Conservation (phyloP, 2,888 invertebrate genomes). For the Cinara cedri region DNA sequence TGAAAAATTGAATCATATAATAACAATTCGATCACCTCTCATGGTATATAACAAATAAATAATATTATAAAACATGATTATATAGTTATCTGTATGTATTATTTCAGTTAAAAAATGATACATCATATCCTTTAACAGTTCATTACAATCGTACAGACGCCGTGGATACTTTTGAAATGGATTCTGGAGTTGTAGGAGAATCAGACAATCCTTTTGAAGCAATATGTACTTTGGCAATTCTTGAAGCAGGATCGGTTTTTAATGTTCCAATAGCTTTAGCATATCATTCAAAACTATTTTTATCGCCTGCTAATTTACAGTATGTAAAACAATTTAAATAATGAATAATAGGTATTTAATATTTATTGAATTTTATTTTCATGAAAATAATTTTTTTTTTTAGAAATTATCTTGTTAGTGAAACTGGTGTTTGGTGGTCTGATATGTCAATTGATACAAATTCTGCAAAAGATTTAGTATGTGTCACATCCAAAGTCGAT, state of each 20-base stretch:
- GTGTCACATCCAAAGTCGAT: slow-evolving; percentile 68
- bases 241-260: slow-evolving; percentile 77
- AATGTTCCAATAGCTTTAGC: slow-evolving; percentile 80
- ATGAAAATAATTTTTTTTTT: slow-evolving; percentile 58
- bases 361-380: slow-evolving; percentile 24
- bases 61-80: neutral
- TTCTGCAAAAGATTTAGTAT: slow-evolving; percentile 71
- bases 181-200: slow-evolving; percentile 71
- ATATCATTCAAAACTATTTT: slow-evolving; percentile 78
- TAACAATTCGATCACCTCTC: slow-evolving; percentile 76
- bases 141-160: slow-evolving; percentile 74
- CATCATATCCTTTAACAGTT: slow-evolving; percentile 76
- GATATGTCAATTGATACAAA: slow-evolving; percentile 74
- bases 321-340: slow-evolving; percentile 58
- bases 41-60: slow-evolving; percentile 67
- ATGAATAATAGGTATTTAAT: neutral
- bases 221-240: slow-evolving; percentile 73
- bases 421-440: slow-evolving; percentile 80
- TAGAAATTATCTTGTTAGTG: slow-evolving; percentile 74
- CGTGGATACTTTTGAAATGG: slow-evolving; percentile 67
- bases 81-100: neutral
- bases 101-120: slow-evolving; percentile 75
- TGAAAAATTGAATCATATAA: slow-evolving; percentile 68
- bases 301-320: slow-evolving; percentile 71
- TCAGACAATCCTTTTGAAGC: slow-evolving; percentile 78